Evolutionary conservation across 2,797 vertebrate genomes (phyloP), one percentile per base, ranked within the genome.

Genomic region (Miichthys miiuy): DNA sequence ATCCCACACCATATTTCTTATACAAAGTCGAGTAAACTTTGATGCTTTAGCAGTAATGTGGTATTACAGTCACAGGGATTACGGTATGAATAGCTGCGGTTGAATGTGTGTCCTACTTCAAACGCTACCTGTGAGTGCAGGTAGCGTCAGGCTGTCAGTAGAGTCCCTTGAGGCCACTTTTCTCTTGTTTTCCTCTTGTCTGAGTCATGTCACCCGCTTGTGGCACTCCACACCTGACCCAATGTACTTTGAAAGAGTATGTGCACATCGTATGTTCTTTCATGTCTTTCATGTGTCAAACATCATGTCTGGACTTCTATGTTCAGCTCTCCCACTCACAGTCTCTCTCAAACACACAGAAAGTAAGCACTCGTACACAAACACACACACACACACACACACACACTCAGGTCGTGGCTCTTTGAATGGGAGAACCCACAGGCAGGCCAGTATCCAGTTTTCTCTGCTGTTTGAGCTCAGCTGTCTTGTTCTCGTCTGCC

Each of bases 361-460:
- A 3, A 42, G 42, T 42, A 42, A 13, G 42, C 42, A 42, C 42
- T 42, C 42, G 13, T 42, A 42, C 41, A 52, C 18, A 56, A 50
- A 47, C 57, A 44, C 14, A 14, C 74, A 87, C 71, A 83, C 68
- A 41, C 41, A 51, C 18, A 56, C 44, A 46, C 57, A 44, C 14
- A 17, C 75, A 87, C 71, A 81, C 68, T 79, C 74, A 56, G 86
- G 83, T 86, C 83, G 77, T 65, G 81, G 34, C 69, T 83, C 77
- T 90, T 78, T 88, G 85, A 89, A 85, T 68, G 57, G 63, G 48
- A 80, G 75, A 81, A 83, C 81, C 83, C 84, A 86, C 81, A 77
- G 86, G 81, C 88, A 75, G 77, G 60, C 81, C 79, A 5, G 41
- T 17, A 82, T 77, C 74, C 81, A 77, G 79, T 77, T 77, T 70